Conservation (phyloP, 2,888 invertebrate genomes). For the Nebria brevicollis region DNA sequence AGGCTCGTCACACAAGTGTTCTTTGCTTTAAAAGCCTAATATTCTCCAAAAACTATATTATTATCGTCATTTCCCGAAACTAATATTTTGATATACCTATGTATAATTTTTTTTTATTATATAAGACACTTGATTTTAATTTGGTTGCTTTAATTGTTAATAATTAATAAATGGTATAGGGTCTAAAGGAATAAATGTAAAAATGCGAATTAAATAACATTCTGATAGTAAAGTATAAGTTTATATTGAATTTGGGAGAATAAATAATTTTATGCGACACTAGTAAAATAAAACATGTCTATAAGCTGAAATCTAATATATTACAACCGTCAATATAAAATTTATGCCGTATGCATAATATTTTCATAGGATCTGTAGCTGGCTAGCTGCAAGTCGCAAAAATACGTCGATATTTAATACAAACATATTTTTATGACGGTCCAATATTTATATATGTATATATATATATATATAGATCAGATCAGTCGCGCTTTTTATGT, state of each 20-base stretch:
- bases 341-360: background rate
- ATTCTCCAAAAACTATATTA: too few relatives aligned
- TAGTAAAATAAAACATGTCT: background rate
- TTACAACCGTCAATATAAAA: background rate
- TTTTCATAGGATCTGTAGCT: background rate
- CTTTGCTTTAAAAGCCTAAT: too few relatives aligned
- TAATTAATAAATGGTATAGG: too few relatives aligned
- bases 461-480: background rate
- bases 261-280: background rate
- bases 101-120: too few relatives aligned
- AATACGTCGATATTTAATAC: background rate
- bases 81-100: too few relatives aligned
- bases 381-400: background rate
- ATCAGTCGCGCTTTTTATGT: background rate
- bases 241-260: background rate
- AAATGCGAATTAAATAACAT: too few relatives aligned
- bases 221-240: too few relatives aligned
- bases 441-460: background rate
- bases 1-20: too few relatives aligned
- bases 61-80: too few relatives aligned
- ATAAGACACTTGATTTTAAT: too few relatives aligned
- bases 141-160: too few relatives aligned
- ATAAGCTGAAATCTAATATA: background rate
- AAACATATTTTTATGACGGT: constrained; percentile 1
- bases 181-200: too few relatives aligned